phyloP scores from a whole-genome alignment of 2,797 vertebrate genomes.

The Melanotaenia nigrans region DNA sequence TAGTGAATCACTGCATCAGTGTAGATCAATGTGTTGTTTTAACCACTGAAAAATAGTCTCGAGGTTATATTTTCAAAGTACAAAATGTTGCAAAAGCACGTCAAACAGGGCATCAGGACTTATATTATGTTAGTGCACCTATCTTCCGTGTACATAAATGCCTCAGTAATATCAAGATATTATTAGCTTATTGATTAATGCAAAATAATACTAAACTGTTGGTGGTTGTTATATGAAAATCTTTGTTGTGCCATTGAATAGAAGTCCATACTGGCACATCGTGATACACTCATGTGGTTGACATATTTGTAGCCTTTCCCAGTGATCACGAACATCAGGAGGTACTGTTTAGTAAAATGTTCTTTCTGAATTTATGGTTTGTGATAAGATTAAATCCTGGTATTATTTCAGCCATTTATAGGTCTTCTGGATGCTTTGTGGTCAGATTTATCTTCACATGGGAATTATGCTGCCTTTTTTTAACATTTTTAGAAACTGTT shows the following conservation, averaged over 20 bases:
- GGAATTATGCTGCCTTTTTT: background rate
- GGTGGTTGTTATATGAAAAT: background rate
- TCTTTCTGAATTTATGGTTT: background rate
- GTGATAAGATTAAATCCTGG: background rate
- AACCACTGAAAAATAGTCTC: too few relatives aligned
- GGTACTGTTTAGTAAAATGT: too few relatives aligned
- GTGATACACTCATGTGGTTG: background rate
- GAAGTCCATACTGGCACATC: background rate
- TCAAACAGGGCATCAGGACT: background rate
- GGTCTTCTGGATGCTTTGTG: background rate
- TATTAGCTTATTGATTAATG: background rate
- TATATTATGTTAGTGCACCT: too few relatives aligned
- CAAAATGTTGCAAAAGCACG: background rate
- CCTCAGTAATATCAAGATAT: background rate
- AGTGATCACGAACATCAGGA: background rate
- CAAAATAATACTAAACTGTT: background rate
- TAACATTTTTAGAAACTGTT: background rate
- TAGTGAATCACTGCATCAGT: too few relatives aligned
- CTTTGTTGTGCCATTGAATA: too few relatives aligned
- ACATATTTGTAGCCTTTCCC: background rate
- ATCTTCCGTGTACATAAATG: background rate
- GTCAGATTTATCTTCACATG: background rate
- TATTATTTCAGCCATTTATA: background rate
- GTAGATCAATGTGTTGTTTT: too few relatives aligned
- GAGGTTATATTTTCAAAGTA: background rate